Evolutionary conservation across 2,797 vertebrate genomes (phyloP).

Genomic region (Scomberomorus guttatus): DNA sequence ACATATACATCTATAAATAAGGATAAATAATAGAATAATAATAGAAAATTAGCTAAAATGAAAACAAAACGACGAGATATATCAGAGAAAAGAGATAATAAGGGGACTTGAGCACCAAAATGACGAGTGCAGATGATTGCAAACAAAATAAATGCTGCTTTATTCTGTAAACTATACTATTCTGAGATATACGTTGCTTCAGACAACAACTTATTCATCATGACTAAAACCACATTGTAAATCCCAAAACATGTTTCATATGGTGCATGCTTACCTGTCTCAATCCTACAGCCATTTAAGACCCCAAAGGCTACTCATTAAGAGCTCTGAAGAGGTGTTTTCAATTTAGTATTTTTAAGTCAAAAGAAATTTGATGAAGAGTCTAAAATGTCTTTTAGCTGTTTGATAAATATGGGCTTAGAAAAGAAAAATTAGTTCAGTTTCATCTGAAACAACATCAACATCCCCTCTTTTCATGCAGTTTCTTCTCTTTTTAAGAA

Average conservation of each 20-base stretch:
- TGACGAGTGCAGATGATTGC: background rate
- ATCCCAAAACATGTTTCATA: background rate
- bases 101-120: background rate
- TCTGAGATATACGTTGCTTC: background rate
- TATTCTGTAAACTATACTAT: background rate
- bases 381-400: too few species aligned
- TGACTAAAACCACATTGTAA: background rate
- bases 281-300: background rate
- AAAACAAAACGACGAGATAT: background rate
- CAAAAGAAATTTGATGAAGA: background rate
- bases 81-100: background rate
- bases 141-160: background rate
- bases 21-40: too few species aligned
- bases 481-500: background rate
- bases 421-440: background rate
- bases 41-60: too few species aligned
- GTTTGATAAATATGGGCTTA: background rate
- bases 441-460: conserved; percentile 3
- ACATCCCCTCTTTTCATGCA: background rate
- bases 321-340: background rate
- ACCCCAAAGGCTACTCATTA: background rate
- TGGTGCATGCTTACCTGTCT: too few species aligned
- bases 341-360: background rate
- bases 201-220: background rate
- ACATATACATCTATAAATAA: too few species aligned